A percentile compares a stretch with the other conserved stretches of the same genome.
These are phyloP conservation scores for Drosophila ohnishii DNA, from an alignment of 1,140 invertebrate genomes.

Conservation along the genomic window DNA sequence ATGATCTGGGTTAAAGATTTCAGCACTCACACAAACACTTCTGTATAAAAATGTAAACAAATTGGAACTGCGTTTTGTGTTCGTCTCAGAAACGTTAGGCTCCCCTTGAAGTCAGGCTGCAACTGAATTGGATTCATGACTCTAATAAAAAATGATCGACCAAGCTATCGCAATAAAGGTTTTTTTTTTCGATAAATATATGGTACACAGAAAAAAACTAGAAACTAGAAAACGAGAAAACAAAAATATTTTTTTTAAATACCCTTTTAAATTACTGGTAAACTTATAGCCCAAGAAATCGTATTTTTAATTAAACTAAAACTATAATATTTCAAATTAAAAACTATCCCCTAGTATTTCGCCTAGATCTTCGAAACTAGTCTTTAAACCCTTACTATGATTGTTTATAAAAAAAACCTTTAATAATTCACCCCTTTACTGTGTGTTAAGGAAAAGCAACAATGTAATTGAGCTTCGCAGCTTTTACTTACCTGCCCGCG, in stretches of 20 bases:
- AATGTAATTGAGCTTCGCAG: conserved; percentile 19
- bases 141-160: not conserved
- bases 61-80: not conserved
- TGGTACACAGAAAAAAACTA: not conserved
- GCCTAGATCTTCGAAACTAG: no score
- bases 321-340: no score
- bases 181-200: not conserved
- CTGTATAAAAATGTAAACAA: conserved; percentile 3
- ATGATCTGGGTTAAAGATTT: not conserved
- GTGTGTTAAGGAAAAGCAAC: conserved; percentile 5
- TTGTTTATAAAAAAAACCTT: not conserved
- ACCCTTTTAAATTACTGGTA: no score
- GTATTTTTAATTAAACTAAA: no score
- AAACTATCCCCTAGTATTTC: not conserved
- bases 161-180: not conserved
- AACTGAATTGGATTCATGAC: conserved; percentile 4
- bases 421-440: not conserved
- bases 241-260: no score
- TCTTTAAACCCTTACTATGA: not conserved
- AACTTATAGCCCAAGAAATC: no score
- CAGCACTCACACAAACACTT: not conserved
- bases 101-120: not conserved
- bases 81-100: not conserved
- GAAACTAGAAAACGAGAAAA: no score
- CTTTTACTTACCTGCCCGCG: conserved; percentile 22